Conservation (phyloP, 2,888 invertebrate genomes). For the Piscicola geometra region DNA sequence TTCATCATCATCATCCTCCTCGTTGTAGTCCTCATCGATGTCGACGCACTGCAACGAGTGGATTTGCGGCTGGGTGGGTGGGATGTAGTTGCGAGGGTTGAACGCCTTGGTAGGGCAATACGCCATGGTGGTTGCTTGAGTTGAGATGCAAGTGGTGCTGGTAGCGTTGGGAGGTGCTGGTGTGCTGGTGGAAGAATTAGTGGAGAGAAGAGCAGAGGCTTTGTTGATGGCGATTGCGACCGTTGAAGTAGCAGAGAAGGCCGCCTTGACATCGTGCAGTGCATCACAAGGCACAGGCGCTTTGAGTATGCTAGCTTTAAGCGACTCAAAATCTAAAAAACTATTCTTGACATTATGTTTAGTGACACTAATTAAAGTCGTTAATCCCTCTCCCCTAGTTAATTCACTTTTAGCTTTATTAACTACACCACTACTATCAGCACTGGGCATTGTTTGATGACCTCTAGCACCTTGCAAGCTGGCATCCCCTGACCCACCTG, state of each 20-base stretch:
- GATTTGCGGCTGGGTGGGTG: not conserved
- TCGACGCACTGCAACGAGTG: slow-evolving; percentile 3
- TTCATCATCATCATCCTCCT: not conserved
- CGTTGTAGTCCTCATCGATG: slow-evolving; percentile 19
- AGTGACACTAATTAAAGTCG: too few relatives aligned
- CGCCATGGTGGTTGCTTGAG: not conserved
- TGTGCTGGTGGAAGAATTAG: not conserved
- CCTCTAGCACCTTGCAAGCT: too few relatives aligned
- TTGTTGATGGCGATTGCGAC: slow-evolving; percentile 49
- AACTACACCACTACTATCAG: too few relatives aligned
- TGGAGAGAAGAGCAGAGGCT: not conserved
- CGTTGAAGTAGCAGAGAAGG: slow-evolving; percentile 55
- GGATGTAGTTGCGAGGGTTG: slow-evolving; percentile 2
- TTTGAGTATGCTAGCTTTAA: too few relatives aligned
- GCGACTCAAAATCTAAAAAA: too few relatives aligned
- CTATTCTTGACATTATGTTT: too few relatives aligned
- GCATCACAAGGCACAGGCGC: too few relatives aligned
- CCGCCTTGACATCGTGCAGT: too few relatives aligned
- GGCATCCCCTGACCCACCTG: too few relatives aligned
- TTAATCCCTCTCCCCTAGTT: too few relatives aligned
- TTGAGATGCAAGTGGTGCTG: not conserved
- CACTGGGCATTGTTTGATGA: too few relatives aligned
- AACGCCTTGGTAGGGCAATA: not conserved
- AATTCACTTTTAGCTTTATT: too few relatives aligned
- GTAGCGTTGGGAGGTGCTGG: not conserved